Evolutionary conservation across 2,888 invertebrate genomes (phyloP).

Genomic region (Pegoplata infirma): DNA sequence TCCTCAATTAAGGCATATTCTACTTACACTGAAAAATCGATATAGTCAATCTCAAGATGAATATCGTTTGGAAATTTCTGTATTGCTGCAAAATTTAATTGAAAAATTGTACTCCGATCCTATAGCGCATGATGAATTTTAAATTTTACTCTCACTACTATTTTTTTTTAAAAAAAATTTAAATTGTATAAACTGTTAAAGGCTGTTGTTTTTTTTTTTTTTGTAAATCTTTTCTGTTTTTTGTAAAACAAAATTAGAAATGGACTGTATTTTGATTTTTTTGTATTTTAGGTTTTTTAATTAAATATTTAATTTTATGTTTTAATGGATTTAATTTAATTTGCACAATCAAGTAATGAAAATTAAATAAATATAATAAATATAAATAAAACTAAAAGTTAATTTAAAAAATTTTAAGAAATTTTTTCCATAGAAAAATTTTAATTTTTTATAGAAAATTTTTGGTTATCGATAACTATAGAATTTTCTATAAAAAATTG

Average conservation of each 20-base stretch:
- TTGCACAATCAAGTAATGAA: conserved; percentile 1
- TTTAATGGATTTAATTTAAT: conserved; percentile 37
- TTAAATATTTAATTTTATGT: conserved; percentile 17
- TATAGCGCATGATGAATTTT: conserved; percentile 69
- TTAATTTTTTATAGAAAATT: no score
- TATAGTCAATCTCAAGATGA: conserved; percentile 71
- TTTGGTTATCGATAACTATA: no score
- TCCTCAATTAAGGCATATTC: conserved; percentile 68
- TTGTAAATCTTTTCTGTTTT: not conserved
- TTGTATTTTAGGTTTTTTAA: conserved; percentile 9
- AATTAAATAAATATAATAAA: not conserved
- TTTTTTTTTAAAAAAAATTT: not conserved
- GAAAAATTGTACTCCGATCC: conserved; percentile 61
- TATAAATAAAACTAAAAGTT: no score
- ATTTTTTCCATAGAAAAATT: no score
- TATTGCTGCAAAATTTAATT: conserved; percentile 66
- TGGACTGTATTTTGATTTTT: conserved; percentile 25
- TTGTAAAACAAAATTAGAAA: not conserved
- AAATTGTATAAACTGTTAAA: conserved; percentile 31
- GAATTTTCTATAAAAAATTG: no score
- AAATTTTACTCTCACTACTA: conserved; percentile 18
- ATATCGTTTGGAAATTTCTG: conserved; percentile 73
- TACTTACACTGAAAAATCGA: conserved; percentile 71
- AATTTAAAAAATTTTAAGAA: no score
- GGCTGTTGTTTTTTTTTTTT: no score